These are phyloP conservation scores for Coptotermes formosanus DNA, from an alignment of 1,140 invertebrate genomes.

Conservation along the genomic window DNA sequence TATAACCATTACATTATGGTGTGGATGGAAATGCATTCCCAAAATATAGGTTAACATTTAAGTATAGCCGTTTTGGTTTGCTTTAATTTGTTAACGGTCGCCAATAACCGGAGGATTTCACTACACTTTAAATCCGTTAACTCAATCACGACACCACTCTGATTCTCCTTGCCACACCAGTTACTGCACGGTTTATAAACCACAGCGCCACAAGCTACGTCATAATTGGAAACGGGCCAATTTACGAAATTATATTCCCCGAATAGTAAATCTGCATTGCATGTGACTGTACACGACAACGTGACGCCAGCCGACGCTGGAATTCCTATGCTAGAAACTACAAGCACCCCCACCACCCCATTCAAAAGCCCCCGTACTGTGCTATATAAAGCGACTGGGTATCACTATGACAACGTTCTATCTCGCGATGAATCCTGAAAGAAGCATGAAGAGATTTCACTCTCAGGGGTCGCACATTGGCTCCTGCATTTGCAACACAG, in stretches of 20 bases:
- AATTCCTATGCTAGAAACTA: slow-evolving; percentile 7
- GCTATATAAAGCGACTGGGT: background rate
- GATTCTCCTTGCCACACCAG: too few species aligned
- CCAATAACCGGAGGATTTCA: too few species aligned
- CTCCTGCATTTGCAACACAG: too few species aligned
- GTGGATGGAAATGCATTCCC: too few species aligned
- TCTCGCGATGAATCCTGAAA: background rate
- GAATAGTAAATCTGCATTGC: background rate
- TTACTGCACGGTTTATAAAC: too few species aligned
- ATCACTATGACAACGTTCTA: slow-evolving; percentile 12
- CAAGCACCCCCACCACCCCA: background rate
- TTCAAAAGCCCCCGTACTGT: slow-evolving; percentile 2
- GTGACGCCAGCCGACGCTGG: background rate
- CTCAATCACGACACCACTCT: too few species aligned
- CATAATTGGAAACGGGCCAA: background rate
- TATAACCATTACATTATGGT: too few species aligned
- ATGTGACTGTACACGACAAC: background rate
- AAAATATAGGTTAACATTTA: too few species aligned
- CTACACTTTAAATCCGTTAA: too few species aligned
- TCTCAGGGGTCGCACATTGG: background rate
- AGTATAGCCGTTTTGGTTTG: too few species aligned
- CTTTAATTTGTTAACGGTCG: too few species aligned
- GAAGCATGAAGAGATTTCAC: background rate
- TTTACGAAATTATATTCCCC: background rate
- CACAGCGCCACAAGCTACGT: too few species aligned